These are phyloP conservation scores for Ataeniobius toweri DNA, from an alignment of 2,797 vertebrate species.

Conservation along the genomic window DNA sequence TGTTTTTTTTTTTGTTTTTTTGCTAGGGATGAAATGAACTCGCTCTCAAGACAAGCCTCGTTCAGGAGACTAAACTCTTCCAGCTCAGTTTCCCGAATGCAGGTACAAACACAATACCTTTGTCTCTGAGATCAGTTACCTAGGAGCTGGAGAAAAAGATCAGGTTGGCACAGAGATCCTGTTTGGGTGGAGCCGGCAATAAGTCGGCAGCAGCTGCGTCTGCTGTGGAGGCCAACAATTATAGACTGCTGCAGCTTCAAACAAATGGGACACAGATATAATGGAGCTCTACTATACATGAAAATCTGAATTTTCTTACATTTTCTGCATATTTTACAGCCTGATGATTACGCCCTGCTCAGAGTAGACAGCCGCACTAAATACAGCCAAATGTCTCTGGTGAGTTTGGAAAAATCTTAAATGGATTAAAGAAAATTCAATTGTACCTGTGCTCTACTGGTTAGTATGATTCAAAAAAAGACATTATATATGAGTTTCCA, in stretches of 20 bases:
- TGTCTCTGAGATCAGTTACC: constrained; percentile 29
- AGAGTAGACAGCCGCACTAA: constrained; percentile 67
- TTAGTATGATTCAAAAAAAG: too few species aligned
- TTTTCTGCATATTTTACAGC: constrained; percentile 44
- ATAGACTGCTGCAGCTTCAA: constrained; percentile 46
- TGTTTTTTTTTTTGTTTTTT: constrained; percentile 3
- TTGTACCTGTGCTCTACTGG: too few species aligned
- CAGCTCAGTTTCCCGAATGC: constrained; percentile 74
- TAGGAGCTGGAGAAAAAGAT: constrained; percentile 21
- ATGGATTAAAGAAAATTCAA: not conserved
- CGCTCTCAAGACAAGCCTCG: constrained; percentile 80
- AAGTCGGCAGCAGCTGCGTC: constrained; percentile 16
- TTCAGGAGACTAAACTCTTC: constrained; percentile 81
- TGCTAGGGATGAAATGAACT: constrained; percentile 79
- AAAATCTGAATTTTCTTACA: not conserved
- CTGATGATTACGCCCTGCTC: constrained; percentile 68
- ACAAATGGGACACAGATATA: constrained; percentile 6
- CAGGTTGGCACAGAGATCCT: constrained; percentile 22
- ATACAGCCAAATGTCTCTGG: constrained; percentile 74
- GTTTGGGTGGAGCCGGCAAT: constrained; percentile 24
- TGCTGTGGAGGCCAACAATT: constrained; percentile 41
- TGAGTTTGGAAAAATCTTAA: constrained; percentile 52
- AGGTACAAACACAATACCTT: constrained; percentile 64
- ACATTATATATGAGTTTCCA: not conserved
- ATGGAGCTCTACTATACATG: constrained; percentile 5